Percentiles rank a stretch among this genome's conserved stretches.
Evolutionary conservation across 2,113 vertebrate genomes (phyloP).

Genomic region (Periophthalmodon schlosseri): DNA sequence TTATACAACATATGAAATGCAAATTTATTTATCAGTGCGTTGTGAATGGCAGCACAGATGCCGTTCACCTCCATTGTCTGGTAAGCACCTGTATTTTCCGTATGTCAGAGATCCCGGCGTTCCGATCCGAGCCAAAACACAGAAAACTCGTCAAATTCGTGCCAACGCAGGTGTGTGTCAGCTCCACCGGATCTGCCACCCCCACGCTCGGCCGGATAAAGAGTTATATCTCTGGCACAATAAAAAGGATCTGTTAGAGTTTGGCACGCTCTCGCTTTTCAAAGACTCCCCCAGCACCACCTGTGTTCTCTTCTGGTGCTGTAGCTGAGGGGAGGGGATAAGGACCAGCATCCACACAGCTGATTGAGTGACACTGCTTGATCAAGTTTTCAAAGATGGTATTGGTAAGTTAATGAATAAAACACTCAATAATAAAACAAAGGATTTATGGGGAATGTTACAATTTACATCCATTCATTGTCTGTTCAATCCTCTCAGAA

Average conservation of each 20-base stretch:
- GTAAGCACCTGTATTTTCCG: conserved; percentile 57
- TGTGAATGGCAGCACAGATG: conserved; percentile 61
- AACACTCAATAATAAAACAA: background rate
- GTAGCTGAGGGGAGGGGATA: conserved; percentile 8
- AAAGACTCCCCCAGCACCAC: conserved; percentile 40
- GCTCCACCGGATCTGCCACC: conserved; percentile 63
- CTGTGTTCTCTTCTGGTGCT: conserved; percentile 42
- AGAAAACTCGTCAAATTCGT: conserved; percentile 52
- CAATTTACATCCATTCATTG: too few relatives aligned
- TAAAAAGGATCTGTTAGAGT: conserved; percentile 56
- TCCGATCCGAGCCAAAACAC: conserved; percentile 52
- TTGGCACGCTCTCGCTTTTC: conserved; percentile 36
- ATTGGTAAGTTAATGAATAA: too few relatives aligned
- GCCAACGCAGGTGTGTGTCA: conserved; percentile 62
- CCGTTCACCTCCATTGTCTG: conserved; percentile 43
- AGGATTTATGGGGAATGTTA: too few relatives aligned
- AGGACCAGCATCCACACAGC: background rate
- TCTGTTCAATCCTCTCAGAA: too few relatives aligned
- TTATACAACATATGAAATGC: conserved; percentile 14
- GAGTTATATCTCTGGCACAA: conserved; percentile 57
- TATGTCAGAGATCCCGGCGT: conserved; percentile 57
- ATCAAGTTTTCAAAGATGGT: background rate
- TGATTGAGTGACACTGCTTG: background rate
- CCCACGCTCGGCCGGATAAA: conserved; percentile 46
- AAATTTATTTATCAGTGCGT: conserved; percentile 41